Evolutionary conservation across 2,888 invertebrate genomes (phyloP).

Genomic region (Anoplius nigerrimus): DNA sequence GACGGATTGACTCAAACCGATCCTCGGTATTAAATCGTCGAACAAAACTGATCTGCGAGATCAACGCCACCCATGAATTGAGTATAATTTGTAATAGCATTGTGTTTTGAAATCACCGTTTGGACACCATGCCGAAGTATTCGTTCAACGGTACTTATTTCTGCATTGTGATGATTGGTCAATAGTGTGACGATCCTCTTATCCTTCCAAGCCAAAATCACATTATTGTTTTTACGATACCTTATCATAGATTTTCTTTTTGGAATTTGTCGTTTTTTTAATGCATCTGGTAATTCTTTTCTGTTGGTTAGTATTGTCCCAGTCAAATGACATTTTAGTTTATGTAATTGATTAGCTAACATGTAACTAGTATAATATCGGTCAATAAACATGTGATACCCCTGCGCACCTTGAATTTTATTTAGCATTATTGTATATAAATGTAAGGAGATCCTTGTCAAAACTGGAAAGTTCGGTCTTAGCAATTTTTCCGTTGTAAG

Average conservation of each 20-base stretch:
- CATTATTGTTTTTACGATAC: slow-evolving; percentile 1
- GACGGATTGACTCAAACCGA: no score
- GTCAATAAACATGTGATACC: slow-evolving; percentile 15
- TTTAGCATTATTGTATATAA: slow-evolving; percentile 35
- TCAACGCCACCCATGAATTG: no score
- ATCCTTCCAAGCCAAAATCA: slow-evolving; percentile 24
- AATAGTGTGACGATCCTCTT: slow-evolving; percentile 43
- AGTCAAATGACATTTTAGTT: slow-evolving; percentile 20
- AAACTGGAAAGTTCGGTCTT: slow-evolving; percentile 19
- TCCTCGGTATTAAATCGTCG: no score
- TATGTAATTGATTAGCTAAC: slow-evolving; percentile 36
- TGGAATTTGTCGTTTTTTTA: slow-evolving; percentile 35
- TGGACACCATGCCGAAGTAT: slow-evolving; percentile 1
- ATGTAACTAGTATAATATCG: no score
- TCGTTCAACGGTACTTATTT: slow-evolving; percentile 16
- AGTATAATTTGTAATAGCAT: no score
- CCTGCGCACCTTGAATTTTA: slow-evolving; percentile 17
- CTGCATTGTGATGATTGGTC: slow-evolving; percentile 34
- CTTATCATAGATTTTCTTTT: not conserved
- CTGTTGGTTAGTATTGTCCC: slow-evolving; percentile 30
- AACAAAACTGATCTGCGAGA: no score
- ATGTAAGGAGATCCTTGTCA: slow-evolving; percentile 39
- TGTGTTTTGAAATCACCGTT: no score
- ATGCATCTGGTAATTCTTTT: slow-evolving; percentile 34
- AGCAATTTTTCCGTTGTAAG: slow-evolving; percentile 20